These are phyloP conservation scores for Microcebus jonahi DNA, from an alignment of 2,113 vertebrate genomes.

Conservation along the genomic window DNA sequence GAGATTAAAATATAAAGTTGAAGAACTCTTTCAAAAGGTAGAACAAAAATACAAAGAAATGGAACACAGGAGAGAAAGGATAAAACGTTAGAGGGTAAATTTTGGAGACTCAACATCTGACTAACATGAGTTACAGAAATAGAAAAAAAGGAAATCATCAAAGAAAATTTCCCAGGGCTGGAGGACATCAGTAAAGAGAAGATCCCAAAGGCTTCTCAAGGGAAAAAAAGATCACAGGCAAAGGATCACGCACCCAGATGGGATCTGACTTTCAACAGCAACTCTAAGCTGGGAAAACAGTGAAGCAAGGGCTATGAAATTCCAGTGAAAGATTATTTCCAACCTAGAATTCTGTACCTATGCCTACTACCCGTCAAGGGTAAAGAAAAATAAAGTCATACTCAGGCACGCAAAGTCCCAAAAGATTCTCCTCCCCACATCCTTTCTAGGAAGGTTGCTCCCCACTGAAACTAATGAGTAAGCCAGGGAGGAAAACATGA, in stretches of 20 bases:
- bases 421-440: background rate
- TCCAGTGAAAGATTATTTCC: background rate
- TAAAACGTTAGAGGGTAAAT: background rate
- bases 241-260: background rate
- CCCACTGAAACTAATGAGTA: background rate
- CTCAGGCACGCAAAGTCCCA: background rate
- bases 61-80: background rate
- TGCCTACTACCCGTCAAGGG: background rate
- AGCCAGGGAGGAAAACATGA: background rate
- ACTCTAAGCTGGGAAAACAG: background rate
- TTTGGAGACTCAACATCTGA: background rate
- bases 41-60: background rate
- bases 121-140: background rate
- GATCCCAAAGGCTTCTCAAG: background rate
- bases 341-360: background rate
- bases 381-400: background rate
- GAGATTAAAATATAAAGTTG: background rate
- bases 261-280: background rate
- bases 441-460: background rate
- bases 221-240: background rate
- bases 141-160: background rate
- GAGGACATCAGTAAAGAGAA: background rate
- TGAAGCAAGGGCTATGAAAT: background rate
- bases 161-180: background rate
- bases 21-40: background rate